Percentiles rank a stretch among this genome's conserved stretches.
phyloP scores from a whole-genome alignment of 2,113 vertebrate genomes.

The Rallus limicola region DNA sequence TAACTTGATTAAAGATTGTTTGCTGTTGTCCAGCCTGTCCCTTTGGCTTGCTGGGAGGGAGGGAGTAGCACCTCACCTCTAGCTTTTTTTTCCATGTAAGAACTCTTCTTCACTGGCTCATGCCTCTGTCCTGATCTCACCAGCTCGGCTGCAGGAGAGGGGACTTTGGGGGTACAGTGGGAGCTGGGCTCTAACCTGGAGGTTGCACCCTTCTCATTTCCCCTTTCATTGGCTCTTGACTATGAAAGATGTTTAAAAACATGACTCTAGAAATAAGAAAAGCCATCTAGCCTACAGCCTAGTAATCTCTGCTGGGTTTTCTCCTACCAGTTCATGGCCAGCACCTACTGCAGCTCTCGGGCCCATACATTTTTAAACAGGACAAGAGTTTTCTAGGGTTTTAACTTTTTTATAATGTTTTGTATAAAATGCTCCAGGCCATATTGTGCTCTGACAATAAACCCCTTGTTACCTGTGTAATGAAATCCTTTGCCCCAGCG shows the following conservation, averaged over 20 bases:
- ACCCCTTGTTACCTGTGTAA: background rate
- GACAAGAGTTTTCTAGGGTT: background rate
- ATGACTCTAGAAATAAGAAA: background rate
- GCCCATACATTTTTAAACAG: background rate
- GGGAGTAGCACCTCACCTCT: background rate
- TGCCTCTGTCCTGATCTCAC: too few relatives aligned
- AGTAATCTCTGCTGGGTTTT: fast-evolving
- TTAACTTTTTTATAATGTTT: background rate
- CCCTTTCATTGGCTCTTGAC: fast-evolving
- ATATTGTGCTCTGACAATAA: background rate
- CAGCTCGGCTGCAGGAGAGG: background rate
- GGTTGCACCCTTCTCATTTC: too few relatives aligned
- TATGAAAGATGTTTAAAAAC: background rate
- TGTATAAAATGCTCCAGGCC: background rate
- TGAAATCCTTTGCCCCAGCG: background rate
- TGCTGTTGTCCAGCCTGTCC: background rate
- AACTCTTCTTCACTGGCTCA: fast-evolving
- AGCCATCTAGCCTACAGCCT: background rate
- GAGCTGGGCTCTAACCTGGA: background rate
- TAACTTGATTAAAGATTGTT: slow-evolving; percentile 54
- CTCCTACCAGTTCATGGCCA: fast-evolving
- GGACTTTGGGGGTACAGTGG: background rate
- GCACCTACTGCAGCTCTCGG: fast-evolving
- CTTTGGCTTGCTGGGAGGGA: background rate
- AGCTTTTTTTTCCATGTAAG: background rate